Conservation (phyloP, 2,888 invertebrate species). For the Apodemia zela region DNA sequence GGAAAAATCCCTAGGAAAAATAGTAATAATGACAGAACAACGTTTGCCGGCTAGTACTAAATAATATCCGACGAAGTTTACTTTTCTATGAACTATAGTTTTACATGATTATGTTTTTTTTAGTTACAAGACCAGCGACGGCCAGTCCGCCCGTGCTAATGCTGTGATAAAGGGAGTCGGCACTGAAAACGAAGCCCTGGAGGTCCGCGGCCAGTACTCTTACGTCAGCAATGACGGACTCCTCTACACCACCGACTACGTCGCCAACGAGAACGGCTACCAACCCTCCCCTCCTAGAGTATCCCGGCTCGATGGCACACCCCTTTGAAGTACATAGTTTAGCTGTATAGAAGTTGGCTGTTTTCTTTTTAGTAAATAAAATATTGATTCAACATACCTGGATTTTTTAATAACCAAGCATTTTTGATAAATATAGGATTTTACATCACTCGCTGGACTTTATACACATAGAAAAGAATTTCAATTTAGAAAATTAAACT, state of each 20-base stretch:
- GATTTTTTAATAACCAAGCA: no score
- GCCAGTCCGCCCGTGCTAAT: conserved; percentile 44
- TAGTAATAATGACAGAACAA: no score
- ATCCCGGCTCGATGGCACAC: conserved; percentile 34
- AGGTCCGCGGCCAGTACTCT: conserved; percentile 68
- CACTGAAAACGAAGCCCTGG: conserved; percentile 61
- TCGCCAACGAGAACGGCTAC: conserved; percentile 78
- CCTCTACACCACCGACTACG: conserved; percentile 65
- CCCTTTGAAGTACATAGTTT: background rate
- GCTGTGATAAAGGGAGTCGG: conserved; percentile 65
- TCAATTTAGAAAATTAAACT: no score
- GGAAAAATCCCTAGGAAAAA: no score
- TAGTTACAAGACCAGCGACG: conserved; percentile 61
- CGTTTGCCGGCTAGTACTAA: no score
- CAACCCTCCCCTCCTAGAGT: conserved; percentile 58
- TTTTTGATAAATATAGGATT: no score
- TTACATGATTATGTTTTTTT: background rate
- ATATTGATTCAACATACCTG: background rate
- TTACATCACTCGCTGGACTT: no score
- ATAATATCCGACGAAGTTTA: no score
- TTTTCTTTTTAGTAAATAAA: background rate
- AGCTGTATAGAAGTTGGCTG: background rate
- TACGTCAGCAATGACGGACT: conserved; percentile 69
- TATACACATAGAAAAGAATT: no score
- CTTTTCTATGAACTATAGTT: no score